phyloP scores from a whole-genome alignment of 2,797 vertebrate species.

The Alosa sapidissima region DNA sequence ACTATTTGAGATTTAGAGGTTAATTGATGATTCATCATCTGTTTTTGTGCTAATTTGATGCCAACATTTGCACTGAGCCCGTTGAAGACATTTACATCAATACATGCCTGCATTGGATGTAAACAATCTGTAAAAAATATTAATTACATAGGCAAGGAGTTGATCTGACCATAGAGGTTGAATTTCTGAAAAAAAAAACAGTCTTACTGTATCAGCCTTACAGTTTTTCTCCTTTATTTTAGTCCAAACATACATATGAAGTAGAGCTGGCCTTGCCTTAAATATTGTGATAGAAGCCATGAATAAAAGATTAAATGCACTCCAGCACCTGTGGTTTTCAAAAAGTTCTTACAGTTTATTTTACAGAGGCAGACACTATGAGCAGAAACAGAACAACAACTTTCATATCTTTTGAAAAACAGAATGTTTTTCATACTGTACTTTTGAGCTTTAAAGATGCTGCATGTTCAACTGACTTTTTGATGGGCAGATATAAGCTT shows the following conservation, averaged over 20 bases:
- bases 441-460: not conserved
- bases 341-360: not conserved
- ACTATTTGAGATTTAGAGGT: too few relatives aligned
- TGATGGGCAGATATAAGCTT: not conserved
- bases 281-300: not conserved
- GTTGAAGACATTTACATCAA: not conserved
- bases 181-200: not conserved
- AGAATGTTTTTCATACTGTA: not conserved
- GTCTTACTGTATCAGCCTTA: not conserved
- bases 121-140: not conserved
- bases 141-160: not conserved
- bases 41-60: not conserved
- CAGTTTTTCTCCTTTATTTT: not conserved
- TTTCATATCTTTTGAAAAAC: not conserved
- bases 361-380: not conserved
- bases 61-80: not conserved
- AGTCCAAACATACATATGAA: conserved; percentile 1
- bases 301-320: conserved; percentile 4
- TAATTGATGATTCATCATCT: too few relatives aligned
- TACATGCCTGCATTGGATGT: not conserved
- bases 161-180: not conserved
- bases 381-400: not conserved
- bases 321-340: not conserved
- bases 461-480: not conserved
- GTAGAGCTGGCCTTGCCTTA: not conserved